A percentile compares a stretch with the other conserved stretches of the same genome.
Conservation (phyloP, 2,113 vertebrate genomes). For the Lethenteron reissneri region DNA sequence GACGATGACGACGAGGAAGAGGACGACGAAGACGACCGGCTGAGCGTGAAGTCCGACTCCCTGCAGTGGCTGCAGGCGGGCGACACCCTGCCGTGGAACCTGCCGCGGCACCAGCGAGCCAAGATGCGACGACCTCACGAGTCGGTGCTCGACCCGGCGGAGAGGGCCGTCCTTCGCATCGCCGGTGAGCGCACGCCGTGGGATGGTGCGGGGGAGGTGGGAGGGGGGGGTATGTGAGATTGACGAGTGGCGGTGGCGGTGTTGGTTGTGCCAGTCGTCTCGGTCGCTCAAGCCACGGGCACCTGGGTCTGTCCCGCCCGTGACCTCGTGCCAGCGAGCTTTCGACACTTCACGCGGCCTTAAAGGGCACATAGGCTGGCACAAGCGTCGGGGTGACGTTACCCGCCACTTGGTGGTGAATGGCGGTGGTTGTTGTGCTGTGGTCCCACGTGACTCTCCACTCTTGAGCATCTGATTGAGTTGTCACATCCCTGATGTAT, state of each 20-base stretch:
- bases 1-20: not conserved
- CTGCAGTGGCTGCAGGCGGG: slow-evolving; percentile 63
- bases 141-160: slow-evolving; percentile 76
- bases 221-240: not conserved
- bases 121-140: slow-evolving; percentile 82
- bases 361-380: no score
- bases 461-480: no score
- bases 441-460: no score
- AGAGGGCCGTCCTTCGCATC: slow-evolving; percentile 86
- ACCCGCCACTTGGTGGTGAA: no score
- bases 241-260: not conserved
- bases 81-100: slow-evolving; percentile 93
- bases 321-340: no score
- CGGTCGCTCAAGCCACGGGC: no score
- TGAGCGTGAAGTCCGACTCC: slow-evolving; percentile 62
- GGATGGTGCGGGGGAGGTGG: not conserved
- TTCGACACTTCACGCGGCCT: no score
- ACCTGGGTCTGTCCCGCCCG: no score
- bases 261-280: no score
- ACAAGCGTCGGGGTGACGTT: no score
- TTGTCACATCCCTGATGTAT: no score
- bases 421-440: no score
- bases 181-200: slow-evolving; percentile 41
- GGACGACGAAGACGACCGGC: slow-evolving; percentile 57
- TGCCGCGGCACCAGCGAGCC: slow-evolving; percentile 71